Conservation (phyloP, 1,140 invertebrate species). For the Caenorhabditis latens region DNA sequence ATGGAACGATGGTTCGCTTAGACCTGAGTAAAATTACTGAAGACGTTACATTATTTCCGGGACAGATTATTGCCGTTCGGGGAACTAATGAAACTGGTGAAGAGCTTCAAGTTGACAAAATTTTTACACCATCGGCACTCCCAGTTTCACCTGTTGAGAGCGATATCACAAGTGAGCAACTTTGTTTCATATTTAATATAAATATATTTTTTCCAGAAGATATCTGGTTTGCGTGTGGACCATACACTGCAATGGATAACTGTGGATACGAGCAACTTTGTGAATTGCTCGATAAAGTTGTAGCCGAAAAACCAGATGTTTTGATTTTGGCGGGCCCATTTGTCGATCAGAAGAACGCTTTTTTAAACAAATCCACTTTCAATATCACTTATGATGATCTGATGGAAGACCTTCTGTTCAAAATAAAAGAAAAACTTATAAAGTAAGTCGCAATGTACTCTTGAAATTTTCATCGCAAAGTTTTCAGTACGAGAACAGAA, state of each 20-base stretch:
- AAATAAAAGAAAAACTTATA: constrained; percentile 8
- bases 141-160: background rate
- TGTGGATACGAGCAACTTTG: constrained; percentile 39
- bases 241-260: constrained; percentile 34
- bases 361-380: constrained; percentile 11
- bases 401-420: background rate
- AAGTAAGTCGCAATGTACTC: background rate
- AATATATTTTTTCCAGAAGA: constrained; percentile 16
- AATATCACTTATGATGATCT: constrained; percentile 22
- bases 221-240: constrained; percentile 33
- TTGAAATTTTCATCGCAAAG: background rate
- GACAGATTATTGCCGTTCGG: constrained; percentile 41
- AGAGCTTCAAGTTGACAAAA: constrained; percentile 21
- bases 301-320: constrained; percentile 16
- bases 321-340: constrained; percentile 12
- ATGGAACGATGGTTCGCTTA: constrained; percentile 18
- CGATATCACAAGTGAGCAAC: background rate
- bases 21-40: constrained; percentile 16
- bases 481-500: constrained; percentile 33
- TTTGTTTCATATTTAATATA: background rate
- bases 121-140: background rate
- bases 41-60: constrained; percentile 9
- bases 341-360: constrained; percentile 25
- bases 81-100: constrained; percentile 23
- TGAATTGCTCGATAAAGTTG: constrained; percentile 26